A percentile compares a stretch with the other conserved stretches of the same genome.
These are phyloP conservation scores for Monoplex corrugatus DNA, from an alignment of 2,888 invertebrate genomes.

Conservation along the genomic window DNA sequence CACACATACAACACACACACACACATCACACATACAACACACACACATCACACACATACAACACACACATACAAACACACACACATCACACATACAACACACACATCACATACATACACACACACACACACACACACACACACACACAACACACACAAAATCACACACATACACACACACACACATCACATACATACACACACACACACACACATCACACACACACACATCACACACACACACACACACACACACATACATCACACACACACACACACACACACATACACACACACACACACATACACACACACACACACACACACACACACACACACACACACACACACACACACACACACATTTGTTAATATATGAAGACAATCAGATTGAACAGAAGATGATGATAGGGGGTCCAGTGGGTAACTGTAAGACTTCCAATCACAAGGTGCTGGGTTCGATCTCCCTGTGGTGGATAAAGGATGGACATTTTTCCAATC, in stretches of 20 bases:
- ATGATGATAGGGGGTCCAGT: too few relatives aligned
- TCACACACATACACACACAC: not conserved
- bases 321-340: too few relatives aligned
- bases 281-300: not conserved
- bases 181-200: not conserved
- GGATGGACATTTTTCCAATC: too few relatives aligned
- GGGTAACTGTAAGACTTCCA: too few relatives aligned
- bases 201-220: not conserved
- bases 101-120: not conserved
- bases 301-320: not conserved
- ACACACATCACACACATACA: not conserved
- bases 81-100: not conserved
- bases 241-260: too few relatives aligned
- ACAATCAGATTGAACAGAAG: too few relatives aligned
- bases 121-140: not conserved
- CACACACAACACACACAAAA: not conserved
- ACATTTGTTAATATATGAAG: too few relatives aligned
- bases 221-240: slow-evolving; percentile 7
- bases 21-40: not conserved
- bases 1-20: not conserved
- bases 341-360: too few relatives aligned
- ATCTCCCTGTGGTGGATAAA: too few relatives aligned
- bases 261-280: not conserved
- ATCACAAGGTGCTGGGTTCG: too few relatives aligned
- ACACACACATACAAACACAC: not conserved